A percentile compares a stretch with the other conserved stretches of the same genome.
Conservation (phyloP, 2,797 vertebrate genomes). For the Argentina silus region DNA sequence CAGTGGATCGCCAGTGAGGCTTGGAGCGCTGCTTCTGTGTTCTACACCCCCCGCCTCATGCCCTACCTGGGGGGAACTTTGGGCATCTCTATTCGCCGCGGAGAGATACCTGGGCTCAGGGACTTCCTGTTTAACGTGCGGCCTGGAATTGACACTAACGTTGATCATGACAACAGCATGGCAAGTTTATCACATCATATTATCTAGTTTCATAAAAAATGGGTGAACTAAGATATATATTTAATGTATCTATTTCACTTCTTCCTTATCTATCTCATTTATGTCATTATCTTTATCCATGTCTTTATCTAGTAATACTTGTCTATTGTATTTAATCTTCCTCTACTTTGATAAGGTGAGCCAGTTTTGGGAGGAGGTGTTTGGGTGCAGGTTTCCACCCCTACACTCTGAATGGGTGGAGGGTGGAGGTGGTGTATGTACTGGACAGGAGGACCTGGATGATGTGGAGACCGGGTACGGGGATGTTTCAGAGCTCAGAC, state of each 20-base stretch:
- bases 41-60: slow-evolving; percentile 50
- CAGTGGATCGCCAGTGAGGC: slow-evolving; percentile 60
- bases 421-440: slow-evolving; percentile 47
- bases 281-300: not conserved
- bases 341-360: slow-evolving; percentile 43
- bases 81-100: slow-evolving; percentile 69
- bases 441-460: slow-evolving; percentile 54
- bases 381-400: slow-evolving; percentile 60
- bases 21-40: slow-evolving; percentile 41
- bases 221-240: not conserved
- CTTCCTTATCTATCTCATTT: not conserved
- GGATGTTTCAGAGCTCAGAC: slow-evolving; percentile 65
- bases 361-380: slow-evolving; percentile 67
- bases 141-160: slow-evolving; percentile 19
- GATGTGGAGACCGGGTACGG: slow-evolving; percentile 48
- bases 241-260: not conserved
- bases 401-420: slow-evolving; percentile 11
- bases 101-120: slow-evolving; percentile 66
- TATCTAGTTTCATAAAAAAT: too few species aligned
- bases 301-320: too few species aligned
- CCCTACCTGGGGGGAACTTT: slow-evolving; percentile 61
- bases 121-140: slow-evolving; percentile 54
- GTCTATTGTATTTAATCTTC: not conserved
- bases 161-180: slow-evolving; percentile 37
- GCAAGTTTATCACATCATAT: slow-evolving; percentile 20